These are phyloP conservation scores for Vipera latastei DNA, from an alignment of 2,797 vertebrate species.

Conservation along the genomic window DNA sequence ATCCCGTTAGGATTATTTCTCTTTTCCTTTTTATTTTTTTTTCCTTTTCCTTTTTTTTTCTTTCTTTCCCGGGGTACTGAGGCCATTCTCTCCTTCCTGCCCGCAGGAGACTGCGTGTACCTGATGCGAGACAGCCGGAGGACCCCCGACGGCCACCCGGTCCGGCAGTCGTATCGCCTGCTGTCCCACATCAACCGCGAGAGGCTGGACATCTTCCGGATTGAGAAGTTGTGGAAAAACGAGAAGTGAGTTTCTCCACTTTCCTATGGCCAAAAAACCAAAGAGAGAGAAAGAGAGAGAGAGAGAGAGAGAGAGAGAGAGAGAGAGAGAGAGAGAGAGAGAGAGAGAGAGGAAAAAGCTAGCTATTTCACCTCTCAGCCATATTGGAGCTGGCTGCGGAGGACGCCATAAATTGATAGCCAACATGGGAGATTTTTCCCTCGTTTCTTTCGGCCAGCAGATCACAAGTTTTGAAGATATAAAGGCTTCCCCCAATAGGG, in stretches of 20 bases:
- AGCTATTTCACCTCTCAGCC: accelerated
- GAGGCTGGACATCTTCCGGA: slow-evolving; percentile 98
- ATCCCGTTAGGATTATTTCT: background rate
- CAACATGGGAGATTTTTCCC: background rate
- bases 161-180: slow-evolving; percentile 92
- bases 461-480: background rate
- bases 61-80: background rate
- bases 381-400: background rate
- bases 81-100: background rate
- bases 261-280: background rate
- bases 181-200: slow-evolving; percentile 93
- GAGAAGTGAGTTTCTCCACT: slow-evolving; percentile 80
- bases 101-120: slow-evolving; percentile 96
- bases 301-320: too few relatives aligned
- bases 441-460: background rate
- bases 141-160: slow-evolving; percentile 90
- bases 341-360: too few relatives aligned
- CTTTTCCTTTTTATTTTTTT: background rate
- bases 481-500: background rate
- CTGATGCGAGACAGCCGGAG: slow-evolving; percentile 97
- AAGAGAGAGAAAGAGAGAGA: too few relatives aligned
- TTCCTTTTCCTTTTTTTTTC: too few relatives aligned
- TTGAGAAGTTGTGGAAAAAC: slow-evolving; percentile 97
- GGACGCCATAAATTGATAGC: background rate
- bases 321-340: too few relatives aligned